phyloP scores from a whole-genome alignment of 2,113 vertebrate genomes.

The Globicephala melas region DNA sequence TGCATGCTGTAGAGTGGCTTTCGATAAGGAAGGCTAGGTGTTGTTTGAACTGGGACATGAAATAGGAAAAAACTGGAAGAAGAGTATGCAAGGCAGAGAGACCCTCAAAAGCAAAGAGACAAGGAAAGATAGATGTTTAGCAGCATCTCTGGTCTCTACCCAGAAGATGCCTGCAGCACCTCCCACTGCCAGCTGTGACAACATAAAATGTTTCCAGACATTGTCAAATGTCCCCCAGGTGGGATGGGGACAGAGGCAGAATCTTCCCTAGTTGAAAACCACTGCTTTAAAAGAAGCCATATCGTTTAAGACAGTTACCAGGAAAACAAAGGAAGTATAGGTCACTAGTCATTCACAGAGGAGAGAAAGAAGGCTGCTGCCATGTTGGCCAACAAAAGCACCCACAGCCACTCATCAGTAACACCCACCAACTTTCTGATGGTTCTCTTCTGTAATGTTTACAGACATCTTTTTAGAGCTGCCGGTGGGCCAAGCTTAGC shows the following conservation, averaged over 20 bases:
- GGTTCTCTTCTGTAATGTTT: conserved; percentile 69
- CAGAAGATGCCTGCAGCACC: neutral
- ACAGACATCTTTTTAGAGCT: conserved; percentile 80
- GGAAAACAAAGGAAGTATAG: neutral
- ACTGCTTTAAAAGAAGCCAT: neutral
- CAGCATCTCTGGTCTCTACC: neutral
- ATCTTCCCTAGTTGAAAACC: neutral
- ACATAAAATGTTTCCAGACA: neutral
- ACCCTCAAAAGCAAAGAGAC: neutral
- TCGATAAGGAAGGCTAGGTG: neutral
- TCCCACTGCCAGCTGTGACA: neutral
- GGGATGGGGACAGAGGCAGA: neutral
- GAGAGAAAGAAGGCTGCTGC: neutral
- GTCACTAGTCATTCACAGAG: neutral
- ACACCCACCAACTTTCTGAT: conserved; percentile 53
- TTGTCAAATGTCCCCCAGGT: neutral
- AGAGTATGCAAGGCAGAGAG: neutral
- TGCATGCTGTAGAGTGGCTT: neutral
- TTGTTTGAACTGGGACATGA: neutral
- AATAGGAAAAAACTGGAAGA: neutral
- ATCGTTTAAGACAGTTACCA: neutral
- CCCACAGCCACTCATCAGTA: conserved; percentile 63
- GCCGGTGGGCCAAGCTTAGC: conserved; percentile 44
- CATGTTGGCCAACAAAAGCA: conserved; percentile 78
- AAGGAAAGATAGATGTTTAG: neutral